phyloP scores from a whole-genome alignment of 2,797 vertebrate species.

The Antennarius maculatus region DNA sequence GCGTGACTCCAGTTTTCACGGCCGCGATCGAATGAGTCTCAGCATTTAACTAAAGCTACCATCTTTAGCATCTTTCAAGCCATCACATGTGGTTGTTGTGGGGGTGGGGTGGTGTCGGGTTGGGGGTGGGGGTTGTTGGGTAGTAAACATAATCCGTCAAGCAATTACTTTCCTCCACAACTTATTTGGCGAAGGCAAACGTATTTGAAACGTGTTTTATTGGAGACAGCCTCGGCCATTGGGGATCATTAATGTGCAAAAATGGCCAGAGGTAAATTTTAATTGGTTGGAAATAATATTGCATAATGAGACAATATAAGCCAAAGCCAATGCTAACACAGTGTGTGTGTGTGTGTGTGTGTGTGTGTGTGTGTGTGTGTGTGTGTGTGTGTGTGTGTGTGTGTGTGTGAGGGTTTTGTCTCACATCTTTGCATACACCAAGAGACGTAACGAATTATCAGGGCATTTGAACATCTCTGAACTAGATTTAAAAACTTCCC shows the following conservation, averaged over 20 bases:
- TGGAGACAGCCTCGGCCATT: not conserved
- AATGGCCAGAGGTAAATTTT: not conserved
- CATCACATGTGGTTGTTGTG: not conserved
- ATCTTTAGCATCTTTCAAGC: not conserved
- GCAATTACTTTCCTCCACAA: conserved; percentile 4
- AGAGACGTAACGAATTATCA: conserved; percentile 18
- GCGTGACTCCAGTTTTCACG: not conserved
- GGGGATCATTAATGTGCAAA: not conserved
- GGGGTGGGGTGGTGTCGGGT: not conserved
- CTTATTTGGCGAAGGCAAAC: not conserved
- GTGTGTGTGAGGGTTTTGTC: not conserved
- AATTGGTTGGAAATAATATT: conserved; percentile 12
- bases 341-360: not conserved
- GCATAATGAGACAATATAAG: conserved; percentile 1
- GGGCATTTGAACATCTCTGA: conserved; percentile 23
- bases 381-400: not conserved
- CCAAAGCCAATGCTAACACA: not conserved
- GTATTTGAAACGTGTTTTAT: not conserved
- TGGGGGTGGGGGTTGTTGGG: not conserved
- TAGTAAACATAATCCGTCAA: not conserved
- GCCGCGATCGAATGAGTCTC: not conserved
- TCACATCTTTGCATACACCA: not conserved
- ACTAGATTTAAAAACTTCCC: conserved; percentile 13
- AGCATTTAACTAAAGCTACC: not conserved
- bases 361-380: not conserved